Evolutionary conservation across 1,140 invertebrate species (phyloP), one percentile per base, ranked within the genome.

Genomic region (Habropoda laboriosa): DNA sequence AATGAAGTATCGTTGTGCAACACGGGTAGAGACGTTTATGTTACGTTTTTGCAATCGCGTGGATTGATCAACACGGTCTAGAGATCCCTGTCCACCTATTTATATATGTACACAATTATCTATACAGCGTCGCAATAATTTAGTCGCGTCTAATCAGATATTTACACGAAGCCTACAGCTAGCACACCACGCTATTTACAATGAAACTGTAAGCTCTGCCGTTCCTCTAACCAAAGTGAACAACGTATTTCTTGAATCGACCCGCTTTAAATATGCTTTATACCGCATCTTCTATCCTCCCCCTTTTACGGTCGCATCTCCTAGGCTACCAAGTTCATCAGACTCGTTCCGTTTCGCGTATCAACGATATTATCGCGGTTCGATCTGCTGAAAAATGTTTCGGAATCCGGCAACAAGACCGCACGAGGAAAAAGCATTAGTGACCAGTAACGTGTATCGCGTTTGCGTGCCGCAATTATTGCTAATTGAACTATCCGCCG

Each of bases 121-220:
- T 83, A 77, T 67, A 78, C 80, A 85, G 63, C 67, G 58, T 86
- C 83, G 80, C 38, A 86, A 86, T 86, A 86, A 86, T 67, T 86
- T 86, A 86, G 12, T 86, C 72, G 72, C 32, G 47, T 70, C 73
- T 86, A 75, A 77, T 85, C 60, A 49, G 45, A 71, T 86, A 86
- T 83, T 83, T 83, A 83, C 80, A 83, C 13, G 61, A 45, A 68
- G n/a, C 42, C 81, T 83, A 60, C 76, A 49, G 12, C 58, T 78
- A 82, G 75, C 35, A 71, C 64, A 63, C 64, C 38, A 57, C 27
- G 42, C 18, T 83, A 84, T 84, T 75, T 84, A 84, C 82, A 84
- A 82, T 79, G 42, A 70, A 82, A 79, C 55, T 82, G 38, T 73
- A 45, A 53, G 32, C 35, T 61, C 64, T 40, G 80, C 32, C 18